phyloP scores from a whole-genome alignment of 1,140 invertebrate genomes.

The Calycopis cecrops region DNA sequence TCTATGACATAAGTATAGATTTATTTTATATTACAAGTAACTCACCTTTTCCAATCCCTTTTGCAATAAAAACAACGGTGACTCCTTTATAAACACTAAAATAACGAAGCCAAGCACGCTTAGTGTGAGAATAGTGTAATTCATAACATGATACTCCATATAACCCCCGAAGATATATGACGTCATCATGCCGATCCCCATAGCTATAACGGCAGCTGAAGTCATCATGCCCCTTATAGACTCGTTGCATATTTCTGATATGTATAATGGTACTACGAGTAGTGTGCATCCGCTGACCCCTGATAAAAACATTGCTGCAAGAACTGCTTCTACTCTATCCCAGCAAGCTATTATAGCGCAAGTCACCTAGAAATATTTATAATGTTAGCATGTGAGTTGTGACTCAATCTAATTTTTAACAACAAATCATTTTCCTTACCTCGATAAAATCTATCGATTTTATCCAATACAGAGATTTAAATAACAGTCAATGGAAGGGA shows the following conservation, averaged over 20 bases:
- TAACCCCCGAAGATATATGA: constrained; percentile 49
- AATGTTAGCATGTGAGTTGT: no score
- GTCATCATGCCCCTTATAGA: constrained; percentile 47
- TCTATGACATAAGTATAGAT: background rate
- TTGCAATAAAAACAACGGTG: constrained; percentile 49
- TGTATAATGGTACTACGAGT: constrained; percentile 28
- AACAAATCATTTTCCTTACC: no score
- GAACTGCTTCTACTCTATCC: constrained; percentile 27
- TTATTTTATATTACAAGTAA: background rate
- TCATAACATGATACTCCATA: constrained; percentile 38
- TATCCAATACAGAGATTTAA: no score
- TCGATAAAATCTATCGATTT: no score
- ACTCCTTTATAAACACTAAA: constrained; percentile 43
- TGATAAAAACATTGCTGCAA: constrained; percentile 31
- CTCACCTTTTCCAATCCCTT: constrained; percentile 38
- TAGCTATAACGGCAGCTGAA: constrained; percentile 37
- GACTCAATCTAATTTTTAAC: no score
- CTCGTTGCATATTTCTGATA: constrained; percentile 35
- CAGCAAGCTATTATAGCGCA: constrained; percentile 29
- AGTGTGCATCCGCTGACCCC: constrained; percentile 31
- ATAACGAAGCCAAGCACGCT: constrained; percentile 38
- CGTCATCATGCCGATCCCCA: constrained; percentile 40
- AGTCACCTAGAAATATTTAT: constrained; percentile 26
- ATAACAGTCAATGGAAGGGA: no score
- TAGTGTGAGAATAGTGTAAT: constrained; percentile 39